Evolutionary conservation across 2,113 vertebrate species (phyloP).

Genomic region (Nycticorax nycticorax): DNA sequence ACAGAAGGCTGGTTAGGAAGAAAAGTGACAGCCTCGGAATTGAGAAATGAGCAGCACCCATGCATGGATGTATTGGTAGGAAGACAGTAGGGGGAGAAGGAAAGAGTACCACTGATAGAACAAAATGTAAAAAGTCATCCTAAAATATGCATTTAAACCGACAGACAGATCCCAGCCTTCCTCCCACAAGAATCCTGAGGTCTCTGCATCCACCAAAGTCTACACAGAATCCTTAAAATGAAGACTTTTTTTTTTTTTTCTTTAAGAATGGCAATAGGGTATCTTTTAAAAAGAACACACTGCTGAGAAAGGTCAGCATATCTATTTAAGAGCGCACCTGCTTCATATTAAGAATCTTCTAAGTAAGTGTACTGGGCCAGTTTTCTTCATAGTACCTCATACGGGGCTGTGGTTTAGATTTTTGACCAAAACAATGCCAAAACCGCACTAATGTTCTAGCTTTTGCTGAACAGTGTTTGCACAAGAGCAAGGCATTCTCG

Average conservation of each 20-base stretch:
- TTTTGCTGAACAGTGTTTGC: neutral
- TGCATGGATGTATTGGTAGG: neutral
- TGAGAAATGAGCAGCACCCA: constrained; percentile 4
- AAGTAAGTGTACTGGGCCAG: rapidly evolving
- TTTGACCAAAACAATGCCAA: neutral
- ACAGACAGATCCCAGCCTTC: constrained; percentile 34
- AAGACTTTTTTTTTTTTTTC: neutral
- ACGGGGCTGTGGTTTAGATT: neutral
- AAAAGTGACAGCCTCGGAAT: neutral
- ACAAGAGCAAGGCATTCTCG: neutral
- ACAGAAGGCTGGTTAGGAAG: constrained; percentile 36
- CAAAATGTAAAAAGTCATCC: constrained; percentile 25
- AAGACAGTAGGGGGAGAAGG: constrained; percentile 5
- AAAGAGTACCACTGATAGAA: constrained; percentile 16
- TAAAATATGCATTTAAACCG: neutral
- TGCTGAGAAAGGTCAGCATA: neutral
- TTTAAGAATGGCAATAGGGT: neutral
- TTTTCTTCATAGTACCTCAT: neutral
- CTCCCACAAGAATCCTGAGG: constrained; percentile 6
- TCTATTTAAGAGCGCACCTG: neutral
- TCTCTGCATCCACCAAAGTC: neutral
- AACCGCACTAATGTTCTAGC: neutral
- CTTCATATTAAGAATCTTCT: neutral
- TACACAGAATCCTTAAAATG: neutral
- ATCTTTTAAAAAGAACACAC: neutral